phyloP scores from a whole-genome alignment of 2,888 invertebrate species.

The Amblyteles armatorius region DNA sequence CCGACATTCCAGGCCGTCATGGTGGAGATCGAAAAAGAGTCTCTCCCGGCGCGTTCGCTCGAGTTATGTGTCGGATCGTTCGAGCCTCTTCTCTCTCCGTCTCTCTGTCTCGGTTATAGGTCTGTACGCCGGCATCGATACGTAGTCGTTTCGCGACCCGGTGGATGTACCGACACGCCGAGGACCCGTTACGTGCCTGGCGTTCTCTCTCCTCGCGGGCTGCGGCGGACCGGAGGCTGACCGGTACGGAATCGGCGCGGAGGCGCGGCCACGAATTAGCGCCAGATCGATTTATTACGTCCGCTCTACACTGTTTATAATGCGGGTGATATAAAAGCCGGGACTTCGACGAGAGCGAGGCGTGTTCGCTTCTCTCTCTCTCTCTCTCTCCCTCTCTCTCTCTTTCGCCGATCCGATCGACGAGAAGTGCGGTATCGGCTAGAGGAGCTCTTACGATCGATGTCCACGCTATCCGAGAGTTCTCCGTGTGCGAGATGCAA shows the following conservation, averaged over 20 bases:
- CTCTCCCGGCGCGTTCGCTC: constrained; percentile 47
- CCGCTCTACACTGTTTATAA: constrained; percentile 70
- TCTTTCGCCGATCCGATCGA: constrained; percentile 1
- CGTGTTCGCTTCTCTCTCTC: background rate
- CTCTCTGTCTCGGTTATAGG: constrained; percentile 12
- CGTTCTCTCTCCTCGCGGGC: background rate
- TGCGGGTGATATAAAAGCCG: constrained; percentile 71
- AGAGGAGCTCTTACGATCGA: background rate
- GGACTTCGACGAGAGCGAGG: constrained; percentile 6
- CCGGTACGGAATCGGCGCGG: constrained; percentile 50
- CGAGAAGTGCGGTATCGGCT: constrained; percentile 1
- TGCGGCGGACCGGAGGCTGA: constrained; percentile 21
- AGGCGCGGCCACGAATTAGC: constrained; percentile 74
- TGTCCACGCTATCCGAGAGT: background rate
- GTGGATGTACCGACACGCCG: constrained; percentile 28
- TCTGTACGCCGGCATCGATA: constrained; percentile 10
- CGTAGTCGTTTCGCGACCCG: constrained; percentile 62
- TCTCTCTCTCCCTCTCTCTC: no score
- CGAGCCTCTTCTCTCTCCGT: constrained; percentile 32
- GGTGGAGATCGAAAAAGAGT: constrained; percentile 59
- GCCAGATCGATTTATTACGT: constrained; percentile 75
- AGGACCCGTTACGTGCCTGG: constrained; percentile 59
- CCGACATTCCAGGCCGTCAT: constrained; percentile 59
- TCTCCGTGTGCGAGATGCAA: constrained; percentile 14
- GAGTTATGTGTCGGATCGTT: constrained; percentile 64